Base-by-base conservation (phyloP, 2,888 invertebrate genomes). In the Lycia hirtaria region DNA sequence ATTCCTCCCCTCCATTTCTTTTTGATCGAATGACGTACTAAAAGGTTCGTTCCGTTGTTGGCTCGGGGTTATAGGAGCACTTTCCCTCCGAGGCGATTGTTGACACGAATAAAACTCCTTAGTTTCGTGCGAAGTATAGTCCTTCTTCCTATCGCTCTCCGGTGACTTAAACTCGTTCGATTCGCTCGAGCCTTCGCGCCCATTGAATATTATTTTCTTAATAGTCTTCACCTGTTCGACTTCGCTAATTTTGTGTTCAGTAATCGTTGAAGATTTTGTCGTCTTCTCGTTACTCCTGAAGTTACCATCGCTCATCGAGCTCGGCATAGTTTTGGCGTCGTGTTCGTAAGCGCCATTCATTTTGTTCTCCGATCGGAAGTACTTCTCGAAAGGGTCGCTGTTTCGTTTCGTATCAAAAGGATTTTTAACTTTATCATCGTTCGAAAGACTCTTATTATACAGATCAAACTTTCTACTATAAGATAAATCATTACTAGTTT, bases 201-300 rank as follows among this genome's bases (percentile, higher is more conserved):
- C 92, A 65, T 92, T 92, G 3, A 92, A 68, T 24, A 88, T 69
- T 53, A 91, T 77, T 74, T 87, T 92, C 72, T 88, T 91, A 61
- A 87, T 86, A n/a, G 92, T 92, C 60, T 87, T 91, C 26, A 92
- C 82, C 81, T 93, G 91, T 76, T 92, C 88, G 6, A 84, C 75
- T 78, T 92, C 85, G 64, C 76, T 90, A 62, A 89, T 80, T 71
- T 87, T 83, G 60, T 87, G 85, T 67, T 93, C 92, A 12, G 85
- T 88, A 58, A 92, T 78, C 4, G 82, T 84, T 1, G 88, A 86
- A 54, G 83, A 81, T 60, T 87, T 85, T 37, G 74, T 81, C 49
- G 85, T 78, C 76, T 89, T 87, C 65, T 89, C 85, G 20, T 80
- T 83, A 48, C 79, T 76, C 53, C 76, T 76, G 65, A 90, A 84